Evolutionary conservation across 2,113 vertebrate species (phyloP).

Genomic region (Scartelaos histophorus): DNA sequence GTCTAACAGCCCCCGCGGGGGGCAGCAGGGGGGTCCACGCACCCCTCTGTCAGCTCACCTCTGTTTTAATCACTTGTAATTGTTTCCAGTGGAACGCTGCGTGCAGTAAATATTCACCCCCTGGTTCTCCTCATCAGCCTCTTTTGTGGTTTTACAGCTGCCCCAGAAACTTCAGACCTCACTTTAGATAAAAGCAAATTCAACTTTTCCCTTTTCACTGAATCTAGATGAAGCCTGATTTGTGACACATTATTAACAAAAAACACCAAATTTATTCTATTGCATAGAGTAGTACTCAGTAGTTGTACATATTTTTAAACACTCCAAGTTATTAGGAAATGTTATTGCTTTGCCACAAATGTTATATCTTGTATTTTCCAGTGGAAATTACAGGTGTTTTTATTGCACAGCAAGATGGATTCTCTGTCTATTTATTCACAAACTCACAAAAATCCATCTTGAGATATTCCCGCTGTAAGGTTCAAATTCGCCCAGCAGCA

Average conservation of each 20-base stretch:
- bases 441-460: too few species aligned
- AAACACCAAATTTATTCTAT: too few species aligned
- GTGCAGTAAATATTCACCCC: constrained; percentile 52
- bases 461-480: too few species aligned
- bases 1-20: constrained; percentile 41
- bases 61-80: constrained; percentile 73
- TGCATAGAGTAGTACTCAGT: too few species aligned
- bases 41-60: constrained; percentile 67
- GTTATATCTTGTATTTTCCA: not conserved
- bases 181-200: not conserved
- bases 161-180: constrained; percentile 14
- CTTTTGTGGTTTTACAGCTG: constrained; percentile 31
- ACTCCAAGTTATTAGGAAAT: not conserved
- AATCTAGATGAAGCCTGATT: not conserved
- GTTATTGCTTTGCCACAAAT: not conserved
- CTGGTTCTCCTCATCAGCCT: constrained; percentile 47
- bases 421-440: too few species aligned
- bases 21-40: constrained; percentile 23
- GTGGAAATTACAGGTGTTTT: too few species aligned
- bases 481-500: too few species aligned
- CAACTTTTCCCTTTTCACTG: not conserved
- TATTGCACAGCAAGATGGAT: too few species aligned
- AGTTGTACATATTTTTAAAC: too few species aligned
- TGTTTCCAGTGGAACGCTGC: constrained; percentile 58
- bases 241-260: not conserved